These are phyloP conservation scores for Neolamprologus modestus DNA, from an alignment of 2,113 vertebrate genomes.

Conservation along the genomic window DNA sequence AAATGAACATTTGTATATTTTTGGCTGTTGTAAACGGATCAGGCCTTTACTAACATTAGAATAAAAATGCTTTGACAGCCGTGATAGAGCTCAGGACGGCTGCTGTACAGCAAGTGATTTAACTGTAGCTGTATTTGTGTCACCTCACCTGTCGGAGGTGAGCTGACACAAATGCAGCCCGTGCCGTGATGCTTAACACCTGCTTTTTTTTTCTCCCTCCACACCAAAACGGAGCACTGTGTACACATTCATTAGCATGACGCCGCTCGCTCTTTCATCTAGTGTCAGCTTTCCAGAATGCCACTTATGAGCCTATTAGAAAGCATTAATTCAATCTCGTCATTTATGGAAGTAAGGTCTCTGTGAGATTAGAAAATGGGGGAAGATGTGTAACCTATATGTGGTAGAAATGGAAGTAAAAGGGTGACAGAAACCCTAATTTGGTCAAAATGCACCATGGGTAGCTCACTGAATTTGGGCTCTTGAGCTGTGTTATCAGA, in stretches of 20 bases:
- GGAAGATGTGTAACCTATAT: not conserved
- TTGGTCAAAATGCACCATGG: not conserved
- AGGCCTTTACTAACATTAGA: not conserved
- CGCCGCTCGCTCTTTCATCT: not conserved
- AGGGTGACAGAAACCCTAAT: not conserved
- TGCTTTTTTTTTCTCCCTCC: not conserved
- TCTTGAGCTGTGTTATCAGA: not conserved
- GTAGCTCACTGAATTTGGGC: not conserved
- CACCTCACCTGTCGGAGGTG: not conserved
- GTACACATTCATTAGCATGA: constrained; percentile 43
- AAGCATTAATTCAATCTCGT: constrained; percentile 12
- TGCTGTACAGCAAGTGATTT: not conserved
- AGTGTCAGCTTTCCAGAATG: not conserved
- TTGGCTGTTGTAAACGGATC: not conserved
- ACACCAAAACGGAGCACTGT: constrained; percentile 1
- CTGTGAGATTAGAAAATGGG: not conserved
- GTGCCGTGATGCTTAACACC: constrained; percentile 26
- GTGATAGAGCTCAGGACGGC: not conserved
- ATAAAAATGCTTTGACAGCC: not conserved
- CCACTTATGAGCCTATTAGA: constrained; percentile 7
- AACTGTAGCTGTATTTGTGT: not conserved
- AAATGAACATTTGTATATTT: not conserved
- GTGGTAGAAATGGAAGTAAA: not conserved
- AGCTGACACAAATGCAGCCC: constrained; percentile 11
- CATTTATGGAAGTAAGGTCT: constrained; percentile 7